phyloP scores from a whole-genome alignment of 1,140 invertebrate species.

The Drosophila pseudoobscura region DNA sequence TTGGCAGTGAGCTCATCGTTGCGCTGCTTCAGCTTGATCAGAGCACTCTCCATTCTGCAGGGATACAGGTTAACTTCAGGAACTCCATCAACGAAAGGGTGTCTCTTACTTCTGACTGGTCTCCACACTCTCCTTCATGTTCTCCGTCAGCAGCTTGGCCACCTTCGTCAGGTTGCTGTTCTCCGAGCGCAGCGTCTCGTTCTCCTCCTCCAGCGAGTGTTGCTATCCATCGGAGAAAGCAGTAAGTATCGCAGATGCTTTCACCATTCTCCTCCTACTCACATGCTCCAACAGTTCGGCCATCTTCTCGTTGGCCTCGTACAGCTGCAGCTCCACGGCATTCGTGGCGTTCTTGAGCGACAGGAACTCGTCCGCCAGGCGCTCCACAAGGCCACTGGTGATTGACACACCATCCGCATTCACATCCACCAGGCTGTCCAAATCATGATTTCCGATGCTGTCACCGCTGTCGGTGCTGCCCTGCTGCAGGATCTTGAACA shows the following conservation, averaged over 20 bases:
- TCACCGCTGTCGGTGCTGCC: slow-evolving; percentile 55
- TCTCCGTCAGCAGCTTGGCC: slow-evolving; percentile 78
- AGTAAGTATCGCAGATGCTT: background rate
- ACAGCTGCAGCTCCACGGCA: slow-evolving; percentile 77
- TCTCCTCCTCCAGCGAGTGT: slow-evolving; percentile 78
- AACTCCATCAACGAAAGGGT: background rate
- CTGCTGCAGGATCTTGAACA: slow-evolving; percentile 73
- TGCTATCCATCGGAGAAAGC: slow-evolving; percentile 38
- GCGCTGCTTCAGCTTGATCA: slow-evolving; percentile 79
- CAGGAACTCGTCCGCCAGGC: slow-evolving; percentile 73
- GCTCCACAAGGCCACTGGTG: slow-evolving; percentile 64
- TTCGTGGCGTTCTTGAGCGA: slow-evolving; percentile 69
- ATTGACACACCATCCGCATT: slow-evolving; percentile 47
- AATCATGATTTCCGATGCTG: slow-evolving; percentile 39
- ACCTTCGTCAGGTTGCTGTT: slow-evolving; percentile 79
- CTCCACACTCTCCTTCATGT: slow-evolving; percentile 82
- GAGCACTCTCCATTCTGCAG: slow-evolving; percentile 77
- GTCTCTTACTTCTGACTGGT: slow-evolving; percentile 64
- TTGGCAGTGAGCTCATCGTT: slow-evolving; percentile 77
- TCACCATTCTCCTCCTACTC: slow-evolving; percentile 1
- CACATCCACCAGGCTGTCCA: slow-evolving; percentile 76
- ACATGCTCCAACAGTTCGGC: slow-evolving; percentile 79
- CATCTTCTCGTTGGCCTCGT: slow-evolving; percentile 83
- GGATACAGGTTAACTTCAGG: background rate
- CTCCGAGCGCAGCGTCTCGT: slow-evolving; percentile 73